Conservation (phyloP, 1,140 invertebrate species). For the Diabrotica undecimpunctata region DNA sequence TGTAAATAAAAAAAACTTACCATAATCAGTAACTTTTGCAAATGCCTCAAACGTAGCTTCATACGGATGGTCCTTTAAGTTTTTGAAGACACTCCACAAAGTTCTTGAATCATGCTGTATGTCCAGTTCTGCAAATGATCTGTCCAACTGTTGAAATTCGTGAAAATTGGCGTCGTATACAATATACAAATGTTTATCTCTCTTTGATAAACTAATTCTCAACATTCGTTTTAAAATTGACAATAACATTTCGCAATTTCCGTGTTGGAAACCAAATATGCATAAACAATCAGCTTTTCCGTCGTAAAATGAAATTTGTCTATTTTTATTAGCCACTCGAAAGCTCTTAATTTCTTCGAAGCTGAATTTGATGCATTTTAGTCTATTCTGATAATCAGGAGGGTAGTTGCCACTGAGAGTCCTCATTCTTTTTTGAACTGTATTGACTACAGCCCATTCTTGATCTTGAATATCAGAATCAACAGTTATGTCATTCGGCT, state of each 20-base stretch:
- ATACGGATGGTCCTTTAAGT: conserved; percentile 72
- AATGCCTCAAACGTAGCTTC: conserved; percentile 78
- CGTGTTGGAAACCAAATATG: conserved; percentile 81
- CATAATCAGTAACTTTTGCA: conserved; percentile 75
- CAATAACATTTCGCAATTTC: conserved; percentile 77
- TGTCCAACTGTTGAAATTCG: conserved; percentile 67
- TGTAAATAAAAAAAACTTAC: conserved; percentile 47
- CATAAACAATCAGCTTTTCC: conserved; percentile 72
- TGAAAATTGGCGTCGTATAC: conserved; percentile 59
- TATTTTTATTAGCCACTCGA: conserved; percentile 61
- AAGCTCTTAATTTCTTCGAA: conserved; percentile 66
- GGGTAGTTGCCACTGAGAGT: conserved; percentile 53
- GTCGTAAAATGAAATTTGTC: conserved; percentile 67
- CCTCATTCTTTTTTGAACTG: conserved; percentile 56
- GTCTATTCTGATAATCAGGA: conserved; percentile 36
- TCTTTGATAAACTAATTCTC: conserved; percentile 62
- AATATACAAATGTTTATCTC: conserved; percentile 68
- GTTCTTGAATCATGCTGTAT: conserved; percentile 69
- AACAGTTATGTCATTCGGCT: conserved; percentile 68
- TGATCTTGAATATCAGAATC: conserved; percentile 73
- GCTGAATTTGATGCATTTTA: conserved; percentile 59
- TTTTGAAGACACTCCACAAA: conserved; percentile 67
- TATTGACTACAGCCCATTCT: conserved; percentile 78
- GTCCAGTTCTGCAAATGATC: conserved; percentile 81
- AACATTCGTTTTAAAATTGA: conserved; percentile 58